phyloP scores from a whole-genome alignment of 2,113 vertebrate species.

The Erpornis zantholeuca region DNA sequence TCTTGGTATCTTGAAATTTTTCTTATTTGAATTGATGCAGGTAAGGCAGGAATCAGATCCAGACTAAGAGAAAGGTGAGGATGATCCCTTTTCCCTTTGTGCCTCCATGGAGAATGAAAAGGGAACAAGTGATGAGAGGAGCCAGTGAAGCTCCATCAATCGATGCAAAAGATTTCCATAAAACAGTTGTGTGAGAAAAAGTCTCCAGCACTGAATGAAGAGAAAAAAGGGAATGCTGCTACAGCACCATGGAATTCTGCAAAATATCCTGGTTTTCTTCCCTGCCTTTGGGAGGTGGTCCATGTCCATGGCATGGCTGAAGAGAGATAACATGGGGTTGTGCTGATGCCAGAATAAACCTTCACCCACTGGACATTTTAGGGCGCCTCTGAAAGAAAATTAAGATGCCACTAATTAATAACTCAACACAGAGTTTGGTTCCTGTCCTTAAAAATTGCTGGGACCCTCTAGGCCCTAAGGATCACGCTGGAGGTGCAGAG shows the following conservation, averaged over 20 bases:
- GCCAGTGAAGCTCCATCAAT: background rate
- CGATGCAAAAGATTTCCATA: background rate
- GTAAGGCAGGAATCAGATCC: background rate
- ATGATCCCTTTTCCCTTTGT: background rate
- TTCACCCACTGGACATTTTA: background rate
- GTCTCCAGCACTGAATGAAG: background rate
- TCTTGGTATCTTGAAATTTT: background rate
- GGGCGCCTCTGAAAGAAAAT: background rate
- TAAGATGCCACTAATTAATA: background rate
- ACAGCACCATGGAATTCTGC: background rate
- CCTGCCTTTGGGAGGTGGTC: background rate
- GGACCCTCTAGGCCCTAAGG: background rate
- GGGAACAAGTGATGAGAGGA: background rate
- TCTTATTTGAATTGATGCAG: background rate
- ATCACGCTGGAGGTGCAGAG: background rate
- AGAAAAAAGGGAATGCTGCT: background rate
- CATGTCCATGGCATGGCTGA: background rate
- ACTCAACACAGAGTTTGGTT: background rate
- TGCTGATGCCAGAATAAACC: background rate
- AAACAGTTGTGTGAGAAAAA: background rate
- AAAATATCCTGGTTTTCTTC: background rate
- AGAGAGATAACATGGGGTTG: background rate
- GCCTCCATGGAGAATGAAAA: background rate
- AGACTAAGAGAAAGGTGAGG: background rate
- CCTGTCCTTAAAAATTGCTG: background rate